Conservation (phyloP, 2,797 vertebrate genomes). For the Enteromius radiatus region DNA sequence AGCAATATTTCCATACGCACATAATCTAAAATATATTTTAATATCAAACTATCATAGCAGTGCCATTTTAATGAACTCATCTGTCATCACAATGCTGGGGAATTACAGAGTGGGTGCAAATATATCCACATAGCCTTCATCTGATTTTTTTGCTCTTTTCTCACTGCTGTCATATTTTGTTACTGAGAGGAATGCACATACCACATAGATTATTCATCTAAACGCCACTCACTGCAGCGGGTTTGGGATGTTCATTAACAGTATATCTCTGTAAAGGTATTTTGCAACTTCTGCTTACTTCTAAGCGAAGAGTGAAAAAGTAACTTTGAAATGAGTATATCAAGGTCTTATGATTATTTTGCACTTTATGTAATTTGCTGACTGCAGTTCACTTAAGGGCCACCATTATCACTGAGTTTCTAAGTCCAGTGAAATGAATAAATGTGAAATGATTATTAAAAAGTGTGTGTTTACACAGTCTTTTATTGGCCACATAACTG, state of each 20-base stretch:
- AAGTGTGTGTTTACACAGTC: neutral
- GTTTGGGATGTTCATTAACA: neutral
- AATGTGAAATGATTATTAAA: neutral
- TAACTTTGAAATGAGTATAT: neutral
- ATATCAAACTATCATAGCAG: neutral
- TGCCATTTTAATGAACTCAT: neutral
- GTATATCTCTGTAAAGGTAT: neutral
- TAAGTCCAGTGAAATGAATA: neutral
- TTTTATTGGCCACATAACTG: neutral
- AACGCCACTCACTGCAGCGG: neutral
- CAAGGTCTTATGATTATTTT: neutral
- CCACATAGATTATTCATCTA: neutral
- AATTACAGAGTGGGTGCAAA: neutral
- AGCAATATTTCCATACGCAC: neutral
- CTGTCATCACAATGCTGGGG: neutral
- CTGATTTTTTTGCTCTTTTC: neutral
- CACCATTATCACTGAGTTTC: neutral
- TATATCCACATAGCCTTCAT: neutral
- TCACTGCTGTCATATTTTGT: neutral
- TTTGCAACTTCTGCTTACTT: neutral
- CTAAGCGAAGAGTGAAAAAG: neutral
- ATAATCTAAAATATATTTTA: neutral
- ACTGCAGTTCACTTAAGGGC: neutral
- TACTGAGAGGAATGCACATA: neutral
- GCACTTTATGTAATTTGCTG: neutral